Percentiles rank a stretch among this genome's conserved stretches.
Conservation (phyloP, 1,140 invertebrate species). For the Teleogryllus occipitalis region DNA sequence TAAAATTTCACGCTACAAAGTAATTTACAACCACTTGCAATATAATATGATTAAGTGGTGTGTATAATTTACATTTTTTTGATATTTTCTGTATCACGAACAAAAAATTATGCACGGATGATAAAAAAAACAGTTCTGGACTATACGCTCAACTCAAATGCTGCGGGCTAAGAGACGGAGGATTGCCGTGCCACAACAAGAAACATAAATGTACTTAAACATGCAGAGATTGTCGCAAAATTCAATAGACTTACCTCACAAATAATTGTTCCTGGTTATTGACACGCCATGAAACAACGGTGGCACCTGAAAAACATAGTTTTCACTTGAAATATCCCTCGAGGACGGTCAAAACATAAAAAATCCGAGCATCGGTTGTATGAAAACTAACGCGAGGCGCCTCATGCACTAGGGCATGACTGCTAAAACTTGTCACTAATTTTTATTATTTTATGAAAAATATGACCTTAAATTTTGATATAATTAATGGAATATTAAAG, state of each 20-base stretch:
- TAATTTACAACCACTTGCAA: too few relatives aligned
- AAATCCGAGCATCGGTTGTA: constrained; percentile 17
- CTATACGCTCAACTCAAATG: background rate
- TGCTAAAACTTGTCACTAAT: constrained; percentile 10
- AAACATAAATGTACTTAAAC: background rate
- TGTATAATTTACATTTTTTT: too few relatives aligned
- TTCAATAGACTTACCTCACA: constrained; percentile 62
- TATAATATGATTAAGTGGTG: too few relatives aligned
- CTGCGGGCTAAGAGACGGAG: background rate
- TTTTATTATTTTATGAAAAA: background rate
- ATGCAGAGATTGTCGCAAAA: too few relatives aligned
- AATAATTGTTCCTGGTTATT: constrained; percentile 92
- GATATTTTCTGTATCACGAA: too few relatives aligned
- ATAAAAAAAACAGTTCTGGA: background rate
- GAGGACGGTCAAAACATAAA: constrained; percentile 20
- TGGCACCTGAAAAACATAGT: constrained; percentile 63
- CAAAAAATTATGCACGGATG: too few relatives aligned
- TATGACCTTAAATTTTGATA: background rate
- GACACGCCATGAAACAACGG: constrained; percentile 87
- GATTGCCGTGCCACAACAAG: background rate
- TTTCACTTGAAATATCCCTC: constrained; percentile 18
- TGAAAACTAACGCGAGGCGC: background rate
- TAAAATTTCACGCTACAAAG: too few relatives aligned
- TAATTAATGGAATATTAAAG: constrained; percentile 7
- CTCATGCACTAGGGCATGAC: constrained; percentile 13